phyloP scores from a whole-genome alignment of 2,888 invertebrate genomes.

The Oligia latruncula region DNA sequence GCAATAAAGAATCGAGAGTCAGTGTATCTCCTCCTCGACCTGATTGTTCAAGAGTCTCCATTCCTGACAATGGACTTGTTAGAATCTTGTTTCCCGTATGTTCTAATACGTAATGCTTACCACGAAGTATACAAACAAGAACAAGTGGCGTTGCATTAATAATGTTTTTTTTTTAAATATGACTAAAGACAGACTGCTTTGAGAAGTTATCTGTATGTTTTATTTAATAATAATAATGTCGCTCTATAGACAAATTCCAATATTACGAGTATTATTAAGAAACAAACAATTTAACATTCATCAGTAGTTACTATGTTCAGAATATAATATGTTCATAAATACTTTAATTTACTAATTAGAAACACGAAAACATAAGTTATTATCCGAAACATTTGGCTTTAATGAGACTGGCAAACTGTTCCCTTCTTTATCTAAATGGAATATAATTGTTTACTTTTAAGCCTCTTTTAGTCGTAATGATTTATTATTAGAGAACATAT shows the following conservation, averaged over 20 bases:
- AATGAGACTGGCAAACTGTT: constrained; percentile 81
- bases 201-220: constrained; percentile 52
- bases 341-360: constrained; percentile 42
- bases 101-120: constrained; percentile 99
- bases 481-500: constrained; percentile 38
- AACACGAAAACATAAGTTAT: constrained; percentile 43
- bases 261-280: constrained; percentile 60
- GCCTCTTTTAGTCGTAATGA: constrained; percentile 40
- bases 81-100: constrained; percentile 99
- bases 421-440: constrained; percentile 65
- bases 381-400: constrained; percentile 64
- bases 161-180: constrained; percentile 50
- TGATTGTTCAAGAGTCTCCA: constrained; percentile 99
- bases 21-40: constrained; percentile 98
- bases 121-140: constrained; percentile 98
- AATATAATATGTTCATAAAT: constrained; percentile 42
- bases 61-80: constrained; percentile 99
- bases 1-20: constrained; percentile 98
- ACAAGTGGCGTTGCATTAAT: constrained; percentile 90
- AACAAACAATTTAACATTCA: constrained; percentile 39
- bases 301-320: constrained; percentile 41
- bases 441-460: constrained; percentile 45
- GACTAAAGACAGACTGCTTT: constrained; percentile 67
- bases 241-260: constrained; percentile 65
- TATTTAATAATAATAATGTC: constrained; percentile 49